These are phyloP conservation scores for Siphonodentalium dalli DNA, from an alignment of 2,888 invertebrate species.

Conservation along the genomic window DNA sequence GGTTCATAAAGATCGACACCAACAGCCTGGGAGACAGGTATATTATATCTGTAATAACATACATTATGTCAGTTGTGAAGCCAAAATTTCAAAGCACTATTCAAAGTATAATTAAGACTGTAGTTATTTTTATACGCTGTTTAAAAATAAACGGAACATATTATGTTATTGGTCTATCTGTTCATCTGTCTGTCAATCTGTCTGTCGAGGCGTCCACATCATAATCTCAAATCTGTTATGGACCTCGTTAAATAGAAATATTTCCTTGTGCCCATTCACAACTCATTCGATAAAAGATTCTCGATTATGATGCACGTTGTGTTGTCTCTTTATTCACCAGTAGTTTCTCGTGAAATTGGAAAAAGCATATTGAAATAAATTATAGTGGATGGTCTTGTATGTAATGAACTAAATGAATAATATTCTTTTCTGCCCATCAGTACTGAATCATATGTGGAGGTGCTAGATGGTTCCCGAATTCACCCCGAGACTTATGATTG, in stretches of 20 bases:
- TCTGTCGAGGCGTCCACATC: no score
- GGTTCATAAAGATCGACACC: constrained; percentile 98
- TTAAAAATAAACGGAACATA: no score
- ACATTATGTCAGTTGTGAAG: not conserved
- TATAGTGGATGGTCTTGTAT: not conserved
- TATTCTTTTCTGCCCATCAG: constrained; percentile 31
- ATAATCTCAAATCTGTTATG: no score
- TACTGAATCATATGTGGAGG: constrained; percentile 94
- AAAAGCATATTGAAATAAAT: not conserved
- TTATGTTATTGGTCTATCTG: no score
- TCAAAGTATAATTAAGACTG: no score
- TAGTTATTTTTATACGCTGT: no score
- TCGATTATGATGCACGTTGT: no score
- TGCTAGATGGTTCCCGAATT: constrained; percentile 94
- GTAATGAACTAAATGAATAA: not conserved
- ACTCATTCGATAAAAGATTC: no score
- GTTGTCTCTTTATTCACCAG: no score
- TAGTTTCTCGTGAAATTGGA: not conserved
- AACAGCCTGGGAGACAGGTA: constrained; percentile 83
- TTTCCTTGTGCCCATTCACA: no score
- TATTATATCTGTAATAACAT: not conserved
- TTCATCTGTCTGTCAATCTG: no score
- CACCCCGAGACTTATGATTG: constrained; percentile 99
- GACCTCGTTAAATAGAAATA: no score
- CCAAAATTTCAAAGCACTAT: not conserved